phyloP scores from a whole-genome alignment of 1,140 invertebrate genomes.

The Euwallacea fornicatus region DNA sequence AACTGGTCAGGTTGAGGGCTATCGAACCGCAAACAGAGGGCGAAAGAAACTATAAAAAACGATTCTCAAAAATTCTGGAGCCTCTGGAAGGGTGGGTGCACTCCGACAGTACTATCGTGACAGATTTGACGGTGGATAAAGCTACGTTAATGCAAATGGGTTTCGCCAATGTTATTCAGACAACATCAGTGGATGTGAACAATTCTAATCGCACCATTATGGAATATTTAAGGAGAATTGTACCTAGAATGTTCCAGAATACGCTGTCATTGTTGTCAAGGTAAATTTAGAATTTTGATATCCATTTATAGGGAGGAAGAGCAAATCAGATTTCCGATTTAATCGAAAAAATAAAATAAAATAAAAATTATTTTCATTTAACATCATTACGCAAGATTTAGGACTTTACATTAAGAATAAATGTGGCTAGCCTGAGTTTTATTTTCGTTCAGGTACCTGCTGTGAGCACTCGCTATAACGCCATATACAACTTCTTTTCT shows the following conservation, averaged over 20 bases:
- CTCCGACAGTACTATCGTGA: slow-evolving; percentile 73
- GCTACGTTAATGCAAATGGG: slow-evolving; percentile 73
- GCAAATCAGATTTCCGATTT: background rate
- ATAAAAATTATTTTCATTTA: background rate
- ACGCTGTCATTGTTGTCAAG: slow-evolving; percentile 78
- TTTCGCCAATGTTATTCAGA: slow-evolving; percentile 72
- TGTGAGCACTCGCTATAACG: background rate
- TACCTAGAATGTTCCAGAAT: slow-evolving; percentile 89
- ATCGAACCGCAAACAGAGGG: slow-evolving; percentile 77
- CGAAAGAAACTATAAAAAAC: slow-evolving; percentile 74
- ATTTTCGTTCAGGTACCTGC: background rate
- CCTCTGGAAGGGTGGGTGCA: slow-evolving; percentile 77
- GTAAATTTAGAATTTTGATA: slow-evolving; percentile 58
- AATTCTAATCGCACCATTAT: slow-evolving; percentile 77
- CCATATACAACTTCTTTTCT: too few relatives aligned
- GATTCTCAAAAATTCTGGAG: slow-evolving; percentile 77
- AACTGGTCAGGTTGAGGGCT: slow-evolving; percentile 73
- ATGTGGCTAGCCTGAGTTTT: background rate
- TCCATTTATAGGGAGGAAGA: background rate
- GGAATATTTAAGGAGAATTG: slow-evolving; percentile 82
- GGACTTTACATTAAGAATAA: too few relatives aligned
- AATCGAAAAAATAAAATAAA: background rate
- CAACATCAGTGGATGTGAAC: slow-evolving; percentile 62
- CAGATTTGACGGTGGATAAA: slow-evolving; percentile 82
- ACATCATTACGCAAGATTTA: too few relatives aligned